Percentiles rank a stretch among this genome's conserved stretches.
These are phyloP conservation scores for Torymus auratus DNA, from an alignment of 2,888 invertebrate genomes.

Conservation along the genomic window DNA sequence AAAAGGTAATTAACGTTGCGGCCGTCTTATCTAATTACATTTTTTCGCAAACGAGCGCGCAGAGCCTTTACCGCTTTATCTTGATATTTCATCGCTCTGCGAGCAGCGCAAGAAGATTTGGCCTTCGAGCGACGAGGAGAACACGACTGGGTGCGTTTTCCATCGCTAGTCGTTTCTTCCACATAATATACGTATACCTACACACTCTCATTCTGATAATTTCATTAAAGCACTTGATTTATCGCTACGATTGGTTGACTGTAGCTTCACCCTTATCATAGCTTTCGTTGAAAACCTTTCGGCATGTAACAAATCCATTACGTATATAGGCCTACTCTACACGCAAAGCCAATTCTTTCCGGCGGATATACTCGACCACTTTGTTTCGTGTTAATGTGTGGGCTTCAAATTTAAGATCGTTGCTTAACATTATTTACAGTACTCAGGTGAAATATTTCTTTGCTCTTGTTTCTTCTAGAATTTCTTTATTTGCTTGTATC, in stretches of 20 bases:
- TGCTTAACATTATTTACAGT: conserved; percentile 62
- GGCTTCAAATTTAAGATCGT: conserved; percentile 59
- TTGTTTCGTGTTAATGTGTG: conserved; percentile 10
- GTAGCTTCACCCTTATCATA: neutral
- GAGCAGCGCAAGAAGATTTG: too few species aligned
- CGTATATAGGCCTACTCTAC: neutral
- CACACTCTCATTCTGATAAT: too few species aligned
- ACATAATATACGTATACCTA: too few species aligned
- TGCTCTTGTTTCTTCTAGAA: neutral
- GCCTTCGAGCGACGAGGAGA: too few species aligned
- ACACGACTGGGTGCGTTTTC: too few species aligned
- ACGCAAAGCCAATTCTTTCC: conserved; percentile 7
- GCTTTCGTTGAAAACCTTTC: neutral
- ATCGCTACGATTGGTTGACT: conserved; percentile 7
- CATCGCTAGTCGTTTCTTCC: too few species aligned
- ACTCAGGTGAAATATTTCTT: neutral
- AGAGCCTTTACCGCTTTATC: conserved; percentile 22
- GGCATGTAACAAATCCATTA: conserved; percentile 34
- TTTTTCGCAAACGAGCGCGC: conserved; percentile 45
- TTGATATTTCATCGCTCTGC: conserved; percentile 35
- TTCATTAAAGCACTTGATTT: conserved; percentile 71
- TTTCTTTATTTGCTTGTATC: neutral
- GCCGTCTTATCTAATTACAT: conserved; percentile 63
- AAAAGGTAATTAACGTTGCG: conserved; percentile 60
- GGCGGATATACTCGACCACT: neutral